Percentiles rank a stretch among this genome's conserved stretches.
Conservation (phyloP, 2,113 vertebrate genomes). For the Coptodon rendalli region DNA sequence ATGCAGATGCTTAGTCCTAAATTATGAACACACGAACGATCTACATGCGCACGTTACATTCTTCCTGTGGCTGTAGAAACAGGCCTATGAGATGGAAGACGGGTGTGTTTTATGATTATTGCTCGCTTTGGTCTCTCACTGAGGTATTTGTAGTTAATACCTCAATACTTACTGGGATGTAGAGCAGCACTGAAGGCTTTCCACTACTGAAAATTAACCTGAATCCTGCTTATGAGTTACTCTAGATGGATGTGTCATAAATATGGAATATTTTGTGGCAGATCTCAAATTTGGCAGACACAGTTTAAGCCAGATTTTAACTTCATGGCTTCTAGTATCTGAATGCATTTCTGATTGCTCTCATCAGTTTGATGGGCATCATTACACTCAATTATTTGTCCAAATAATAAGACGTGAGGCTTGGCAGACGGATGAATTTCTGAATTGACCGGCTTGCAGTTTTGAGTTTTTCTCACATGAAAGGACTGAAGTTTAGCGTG, state of each 20-base stretch:
- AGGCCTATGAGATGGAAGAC: neutral
- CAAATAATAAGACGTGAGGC: neutral
- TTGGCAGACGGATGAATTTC: neutral
- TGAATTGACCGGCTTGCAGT: neutral
- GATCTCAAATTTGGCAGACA: neutral
- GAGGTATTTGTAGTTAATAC: neutral
- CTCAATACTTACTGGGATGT: neutral
- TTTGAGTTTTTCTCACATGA: neutral
- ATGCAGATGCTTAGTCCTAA: neutral
- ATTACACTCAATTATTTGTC: neutral
- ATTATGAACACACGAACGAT: neutral
- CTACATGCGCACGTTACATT: fast-evolving
- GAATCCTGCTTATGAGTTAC: neutral
- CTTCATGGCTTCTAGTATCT: neutral
- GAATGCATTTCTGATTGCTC: neutral
- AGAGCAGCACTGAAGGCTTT: neutral
- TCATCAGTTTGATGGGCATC: neutral
- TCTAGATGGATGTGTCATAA: neutral
- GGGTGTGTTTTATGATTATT: neutral
- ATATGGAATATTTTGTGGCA: neutral
- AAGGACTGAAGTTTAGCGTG: neutral
- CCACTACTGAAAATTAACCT: neutral
- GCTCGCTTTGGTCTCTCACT: neutral
- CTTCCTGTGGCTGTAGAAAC: neutral
- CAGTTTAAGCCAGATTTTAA: neutral